These are phyloP conservation scores for Thryonomys swinderianus DNA, from an alignment of 2,113 vertebrate genomes.

Conservation along the genomic window DNA sequence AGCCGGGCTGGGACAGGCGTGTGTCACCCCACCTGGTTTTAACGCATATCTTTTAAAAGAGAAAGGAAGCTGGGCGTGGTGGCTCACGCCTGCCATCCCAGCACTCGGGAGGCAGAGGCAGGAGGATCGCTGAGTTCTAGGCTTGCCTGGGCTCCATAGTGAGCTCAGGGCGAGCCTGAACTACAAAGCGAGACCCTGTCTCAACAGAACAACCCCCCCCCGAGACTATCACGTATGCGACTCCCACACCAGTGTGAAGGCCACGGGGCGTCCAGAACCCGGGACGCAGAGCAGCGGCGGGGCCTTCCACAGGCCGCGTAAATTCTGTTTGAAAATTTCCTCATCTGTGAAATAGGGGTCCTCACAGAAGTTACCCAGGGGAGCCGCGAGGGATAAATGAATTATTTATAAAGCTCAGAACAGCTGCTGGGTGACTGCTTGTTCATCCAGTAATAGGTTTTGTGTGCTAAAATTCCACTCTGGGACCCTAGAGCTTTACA, in stretches of 20 bases:
- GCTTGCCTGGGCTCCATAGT: no score
- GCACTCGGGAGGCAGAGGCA: no score
- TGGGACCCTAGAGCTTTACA: not conserved
- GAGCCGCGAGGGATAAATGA: not conserved
- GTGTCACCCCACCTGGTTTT: no score
- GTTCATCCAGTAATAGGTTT: not conserved
- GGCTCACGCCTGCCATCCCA: no score
- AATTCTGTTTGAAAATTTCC: not conserved
- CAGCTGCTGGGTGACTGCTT: not conserved
- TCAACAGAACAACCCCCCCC: not conserved
- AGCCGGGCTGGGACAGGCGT: no score
- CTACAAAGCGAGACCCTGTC: not conserved
- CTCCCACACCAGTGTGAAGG: not conserved
- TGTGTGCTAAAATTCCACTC: not conserved
- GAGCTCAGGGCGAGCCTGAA: no score
- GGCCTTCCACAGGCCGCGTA: not conserved
- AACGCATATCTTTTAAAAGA: no score
- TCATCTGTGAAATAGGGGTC: not conserved
- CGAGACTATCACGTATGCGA: not conserved
- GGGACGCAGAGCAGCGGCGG: not conserved
- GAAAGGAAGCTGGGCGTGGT: no score
- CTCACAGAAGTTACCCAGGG: not conserved
- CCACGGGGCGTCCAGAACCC: no score
- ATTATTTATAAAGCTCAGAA: not conserved
- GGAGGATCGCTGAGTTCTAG: no score